A percentile compares a stretch with the other conserved stretches of the same genome.
Evolutionary conservation across 2,797 vertebrate genomes (phyloP).

Genomic region (Sebastes glaucus): DNA sequence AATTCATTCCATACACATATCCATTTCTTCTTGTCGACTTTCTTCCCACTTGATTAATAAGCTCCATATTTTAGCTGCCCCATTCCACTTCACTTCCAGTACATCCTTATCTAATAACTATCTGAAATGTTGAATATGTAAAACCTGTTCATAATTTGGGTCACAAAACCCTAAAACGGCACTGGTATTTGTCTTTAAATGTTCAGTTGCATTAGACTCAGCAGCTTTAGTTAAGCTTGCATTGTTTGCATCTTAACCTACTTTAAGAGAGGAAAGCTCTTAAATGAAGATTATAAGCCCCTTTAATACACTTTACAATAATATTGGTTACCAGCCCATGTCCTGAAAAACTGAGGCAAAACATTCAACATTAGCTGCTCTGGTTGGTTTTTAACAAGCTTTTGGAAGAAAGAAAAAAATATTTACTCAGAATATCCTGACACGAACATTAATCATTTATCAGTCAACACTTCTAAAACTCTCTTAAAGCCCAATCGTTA

Average conservation of each 20-base stretch:
- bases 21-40: background rate
- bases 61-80: background rate
- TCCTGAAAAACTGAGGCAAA: background rate
- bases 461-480: background rate
- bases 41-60: background rate
- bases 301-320: constrained; percentile 12
- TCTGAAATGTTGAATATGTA: constrained; percentile 19
- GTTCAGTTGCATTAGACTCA: constrained; percentile 24
- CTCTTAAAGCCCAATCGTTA: background rate
- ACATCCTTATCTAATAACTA: background rate
- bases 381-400: background rate
- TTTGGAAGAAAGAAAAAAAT: constrained; percentile 2
- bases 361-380: background rate
- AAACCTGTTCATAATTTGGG: constrained; percentile 21
- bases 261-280: constrained; percentile 26
- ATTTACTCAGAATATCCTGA: constrained; percentile 22
- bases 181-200: constrained; percentile 32
- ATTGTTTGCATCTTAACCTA: constrained; percentile 56
- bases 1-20: background rate
- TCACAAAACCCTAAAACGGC: constrained; percentile 18
- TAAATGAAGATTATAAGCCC: constrained; percentile 19
- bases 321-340: background rate
- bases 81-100: background rate
- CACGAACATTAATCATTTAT: constrained; percentile 22
- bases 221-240: constrained; percentile 41